Conservation (phyloP, 2,888 invertebrate genomes). For the Thymelicus acteon region DNA sequence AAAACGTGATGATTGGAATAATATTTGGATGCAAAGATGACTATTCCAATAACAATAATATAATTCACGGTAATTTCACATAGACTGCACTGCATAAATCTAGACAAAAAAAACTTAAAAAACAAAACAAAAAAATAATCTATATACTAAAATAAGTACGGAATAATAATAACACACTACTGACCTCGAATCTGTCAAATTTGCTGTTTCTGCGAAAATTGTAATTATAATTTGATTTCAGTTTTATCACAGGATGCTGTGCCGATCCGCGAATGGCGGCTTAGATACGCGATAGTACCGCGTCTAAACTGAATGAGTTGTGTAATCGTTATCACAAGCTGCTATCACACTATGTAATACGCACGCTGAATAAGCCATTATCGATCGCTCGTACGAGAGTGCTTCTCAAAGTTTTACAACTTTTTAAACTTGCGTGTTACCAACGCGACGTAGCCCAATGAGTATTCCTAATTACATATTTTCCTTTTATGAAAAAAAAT, state of each 20-base stretch:
- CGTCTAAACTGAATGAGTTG: conserved; percentile 45
- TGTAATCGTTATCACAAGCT: conserved; percentile 59
- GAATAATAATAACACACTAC: conserved; percentile 1
- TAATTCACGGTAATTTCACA: no score
- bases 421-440: no score
- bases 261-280: conserved; percentile 45
- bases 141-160: no score
- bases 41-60: no score
- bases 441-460: no score
- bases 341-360: conserved; percentile 39
- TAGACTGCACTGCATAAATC: no score
- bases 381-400: conserved; percentile 46
- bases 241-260: conserved; percentile 48
- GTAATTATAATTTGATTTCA: conserved; percentile 16
- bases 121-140: no score
- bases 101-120: no score
- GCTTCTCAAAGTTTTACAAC: conserved; percentile 58
- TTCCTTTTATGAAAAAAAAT: no score
- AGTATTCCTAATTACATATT: no score
- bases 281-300: conserved; percentile 53
- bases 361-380: conserved; percentile 43
- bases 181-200: conserved; percentile 20
- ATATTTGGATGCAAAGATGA: no score
- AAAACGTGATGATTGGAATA: no score
- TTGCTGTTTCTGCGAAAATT: conserved; percentile 10